Evolutionary conservation across 2,797 vertebrate genomes (phyloP).

Genomic region (Toxotes lorentzi): DNA sequence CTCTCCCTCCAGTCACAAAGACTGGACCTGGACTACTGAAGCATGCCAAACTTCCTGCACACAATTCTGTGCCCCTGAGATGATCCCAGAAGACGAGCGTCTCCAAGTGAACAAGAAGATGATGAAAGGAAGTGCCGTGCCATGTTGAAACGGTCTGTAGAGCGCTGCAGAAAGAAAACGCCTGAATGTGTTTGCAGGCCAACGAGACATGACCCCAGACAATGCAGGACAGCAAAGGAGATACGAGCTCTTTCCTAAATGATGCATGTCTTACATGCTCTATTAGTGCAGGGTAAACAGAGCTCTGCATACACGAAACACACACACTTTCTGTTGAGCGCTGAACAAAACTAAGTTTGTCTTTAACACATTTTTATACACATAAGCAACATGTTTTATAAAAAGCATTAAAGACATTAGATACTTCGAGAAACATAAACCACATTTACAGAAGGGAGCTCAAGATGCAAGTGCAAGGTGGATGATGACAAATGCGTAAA

Average conservation of each 20-base stretch:
- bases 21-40: slow-evolving; percentile 32
- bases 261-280: slow-evolving; percentile 61
- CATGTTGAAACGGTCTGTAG: neutral
- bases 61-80: slow-evolving; percentile 10
- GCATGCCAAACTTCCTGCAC: slow-evolving; percentile 36
- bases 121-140: neutral
- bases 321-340: neutral
- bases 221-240: slow-evolving; percentile 23
- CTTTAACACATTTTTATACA: neutral
- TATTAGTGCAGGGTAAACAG: slow-evolving; percentile 43
- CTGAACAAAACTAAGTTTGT: neutral
- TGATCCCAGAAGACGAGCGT: slow-evolving; percentile 25
- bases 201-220: slow-evolving; percentile 43
- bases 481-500: neutral
- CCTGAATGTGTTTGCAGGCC: slow-evolving; percentile 6
- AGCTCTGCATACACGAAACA: slow-evolving; percentile 13
- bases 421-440: neutral
- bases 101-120: slow-evolving; percentile 7
- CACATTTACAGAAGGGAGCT: neutral
- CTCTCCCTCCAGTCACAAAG: slow-evolving; percentile 32
- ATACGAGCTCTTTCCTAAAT: slow-evolving; percentile 54
- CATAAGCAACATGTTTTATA: neutral
- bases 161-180: neutral
- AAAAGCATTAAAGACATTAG: slow-evolving; percentile 14
- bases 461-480: neutral